These are phyloP conservation scores for Rousettus madagascariensis DNA, from an alignment of 2,797 vertebrate species.

Conservation along the genomic window DNA sequence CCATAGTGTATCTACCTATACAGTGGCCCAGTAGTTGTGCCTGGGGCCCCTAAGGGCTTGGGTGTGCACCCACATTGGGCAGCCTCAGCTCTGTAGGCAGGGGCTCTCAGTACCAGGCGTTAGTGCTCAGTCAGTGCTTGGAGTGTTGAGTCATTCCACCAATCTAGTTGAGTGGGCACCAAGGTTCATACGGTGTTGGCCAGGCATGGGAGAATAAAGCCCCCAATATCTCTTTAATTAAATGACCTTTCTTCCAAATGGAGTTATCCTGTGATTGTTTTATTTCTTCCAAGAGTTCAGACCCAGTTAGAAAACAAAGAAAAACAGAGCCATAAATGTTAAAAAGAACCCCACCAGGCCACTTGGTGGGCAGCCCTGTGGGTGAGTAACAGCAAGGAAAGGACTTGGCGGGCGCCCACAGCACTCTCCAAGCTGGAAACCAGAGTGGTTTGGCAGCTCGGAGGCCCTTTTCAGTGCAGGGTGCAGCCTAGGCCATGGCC, in stretches of 20 bases:
- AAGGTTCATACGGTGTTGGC: neutral
- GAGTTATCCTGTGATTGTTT: neutral
- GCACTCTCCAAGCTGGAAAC: accelerated
- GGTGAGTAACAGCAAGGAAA: neutral
- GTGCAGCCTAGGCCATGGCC: accelerated
- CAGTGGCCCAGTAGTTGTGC: no score
- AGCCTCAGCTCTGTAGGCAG: neutral
- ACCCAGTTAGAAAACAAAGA: neutral
- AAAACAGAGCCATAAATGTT: neutral
- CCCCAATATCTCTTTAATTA: neutral
- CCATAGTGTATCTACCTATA: neutral
- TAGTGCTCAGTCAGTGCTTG: neutral
- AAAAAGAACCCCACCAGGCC: neutral
- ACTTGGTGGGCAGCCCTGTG: neutral
- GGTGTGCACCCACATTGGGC: accelerated
- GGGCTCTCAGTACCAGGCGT: neutral
- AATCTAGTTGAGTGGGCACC: neutral
- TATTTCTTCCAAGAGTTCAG: neutral
- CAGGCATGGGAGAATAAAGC: accelerated
- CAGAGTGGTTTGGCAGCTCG: accelerated
- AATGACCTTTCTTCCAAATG: neutral
- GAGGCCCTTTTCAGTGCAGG: neutral
- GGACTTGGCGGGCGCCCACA: neutral
- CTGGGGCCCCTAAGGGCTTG: neutral
- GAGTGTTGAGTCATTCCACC: neutral